Conservation (phyloP, 92 coral and sea anemone species). For the Zoanthus sociatus region DNA sequence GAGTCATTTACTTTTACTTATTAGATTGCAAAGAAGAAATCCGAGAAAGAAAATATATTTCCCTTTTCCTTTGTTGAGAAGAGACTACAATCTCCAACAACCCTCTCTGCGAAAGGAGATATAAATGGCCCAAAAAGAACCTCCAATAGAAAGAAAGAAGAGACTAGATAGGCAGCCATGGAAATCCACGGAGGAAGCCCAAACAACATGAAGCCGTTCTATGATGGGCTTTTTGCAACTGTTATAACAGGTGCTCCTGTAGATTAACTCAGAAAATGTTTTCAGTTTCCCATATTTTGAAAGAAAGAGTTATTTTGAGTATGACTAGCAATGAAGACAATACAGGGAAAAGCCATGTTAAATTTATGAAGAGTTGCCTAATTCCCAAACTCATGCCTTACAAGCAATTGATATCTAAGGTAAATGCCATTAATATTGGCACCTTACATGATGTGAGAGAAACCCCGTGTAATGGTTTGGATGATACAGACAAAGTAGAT, state of each 20-base stretch:
- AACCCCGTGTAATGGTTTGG: conserved; percentile 65
- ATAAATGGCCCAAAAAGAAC: too few relatives aligned
- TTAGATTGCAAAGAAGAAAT: too few relatives aligned
- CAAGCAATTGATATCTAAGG: conserved; percentile 57
- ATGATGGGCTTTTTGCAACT: conserved; percentile 48
- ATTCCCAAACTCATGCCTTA: conserved; percentile 64
- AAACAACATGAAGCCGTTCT: conserved; percentile 59
- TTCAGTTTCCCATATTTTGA: conserved; percentile 35
- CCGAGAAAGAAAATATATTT: too few relatives aligned
- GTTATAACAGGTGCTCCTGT: conserved; percentile 35
- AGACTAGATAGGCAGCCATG: too few relatives aligned
- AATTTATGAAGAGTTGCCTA: conserved; percentile 54
- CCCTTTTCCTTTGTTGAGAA: too few relatives aligned
- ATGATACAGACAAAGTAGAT: conserved; percentile 60
- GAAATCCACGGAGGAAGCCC: too few relatives aligned
- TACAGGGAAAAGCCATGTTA: conserved; percentile 50
- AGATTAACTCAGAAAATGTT: conserved; percentile 50
- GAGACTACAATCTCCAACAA: too few relatives aligned
- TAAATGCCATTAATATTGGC: conserved; percentile 71
- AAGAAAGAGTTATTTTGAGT: conserved; percentile 47
- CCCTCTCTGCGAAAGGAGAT: too few relatives aligned
- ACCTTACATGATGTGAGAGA: conserved; percentile 66
- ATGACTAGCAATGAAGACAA: conserved; percentile 25
- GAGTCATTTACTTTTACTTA: too few relatives aligned
- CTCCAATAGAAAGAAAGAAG: too few relatives aligned